Base-by-base conservation (phyloP, 2,797 vertebrate genomes). In the Rhinophrynus dorsalis region DNA sequence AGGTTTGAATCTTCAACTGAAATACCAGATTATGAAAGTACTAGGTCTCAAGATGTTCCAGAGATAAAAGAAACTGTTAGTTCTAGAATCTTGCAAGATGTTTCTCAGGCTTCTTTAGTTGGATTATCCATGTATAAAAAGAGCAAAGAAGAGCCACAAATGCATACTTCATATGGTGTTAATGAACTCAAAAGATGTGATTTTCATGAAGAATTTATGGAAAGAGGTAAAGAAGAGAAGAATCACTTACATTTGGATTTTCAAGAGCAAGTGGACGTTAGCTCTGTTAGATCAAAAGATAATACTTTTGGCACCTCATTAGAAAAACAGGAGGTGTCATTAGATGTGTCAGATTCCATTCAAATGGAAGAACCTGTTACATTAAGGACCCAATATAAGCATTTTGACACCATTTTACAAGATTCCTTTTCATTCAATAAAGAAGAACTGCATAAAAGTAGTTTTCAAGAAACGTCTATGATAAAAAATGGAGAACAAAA, bases 1-100 rank as follows among this genome's bases (percentile, higher is more conserved):
- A 92, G 88, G 68, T 82, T 85, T 1, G 70, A 79, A 1, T 77
- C 79, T 35, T 75, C 88, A 38, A 70, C 86, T 10, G 88, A 90
- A 24, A 48, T 81, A 32, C 83, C 84, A 57, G 5, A 6, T 13
- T 24, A 51, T 15, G 3, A 15, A 26, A 47, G 15, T 1, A 6
- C 17, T 8, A 44, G 15, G 20, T 38, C 37, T 38, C 17, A 11
- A 8, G 47, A 51, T 24, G 11, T 8, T 30, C 2, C 27, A 47
- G 5, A 30, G 1, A 10, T 27, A n/a, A 17, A 60, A 9, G 13
- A 21, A 23, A 17, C 6, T 27, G 5, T 24, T 20, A 30, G 6
- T 3, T 38, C 18, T 23, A 24, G 33, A 6, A 23, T 33, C 5
- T 9, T 35, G 13, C 11, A 8, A 12, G 54, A 37, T 37, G 12